Evolutionary conservation across 2,113 vertebrate species (phyloP).

Genomic region (Callorhinus ursinus): DNA sequence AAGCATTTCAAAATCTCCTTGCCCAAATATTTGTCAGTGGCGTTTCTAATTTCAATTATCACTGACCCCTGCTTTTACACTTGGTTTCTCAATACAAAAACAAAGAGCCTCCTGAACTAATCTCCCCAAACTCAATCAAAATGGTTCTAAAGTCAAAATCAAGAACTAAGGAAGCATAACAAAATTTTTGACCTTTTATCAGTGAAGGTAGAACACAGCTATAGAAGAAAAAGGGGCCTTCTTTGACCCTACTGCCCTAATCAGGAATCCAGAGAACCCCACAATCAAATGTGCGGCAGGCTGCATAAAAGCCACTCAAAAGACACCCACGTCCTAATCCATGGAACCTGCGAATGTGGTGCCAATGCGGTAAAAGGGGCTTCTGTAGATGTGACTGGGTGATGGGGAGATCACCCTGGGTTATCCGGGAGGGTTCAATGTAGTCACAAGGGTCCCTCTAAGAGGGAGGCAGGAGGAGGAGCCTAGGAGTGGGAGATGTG

Average conservation of each 20-base stretch:
- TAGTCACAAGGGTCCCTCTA: neutral
- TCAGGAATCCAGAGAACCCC: neutral
- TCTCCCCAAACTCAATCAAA: slow-evolving; percentile 49
- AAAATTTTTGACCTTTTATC: neutral
- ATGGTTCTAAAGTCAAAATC: slow-evolving; percentile 46
- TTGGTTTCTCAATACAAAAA: slow-evolving; percentile 34
- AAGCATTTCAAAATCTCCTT: slow-evolving; percentile 18
- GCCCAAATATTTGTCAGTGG: slow-evolving; percentile 18
- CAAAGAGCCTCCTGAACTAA: neutral
- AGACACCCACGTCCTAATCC: neutral
- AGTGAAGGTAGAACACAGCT: neutral
- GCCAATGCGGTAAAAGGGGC: neutral
- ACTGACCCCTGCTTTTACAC: slow-evolving; percentile 1
- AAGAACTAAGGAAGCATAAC: neutral
- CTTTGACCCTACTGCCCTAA: neutral
- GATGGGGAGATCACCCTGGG: neutral
- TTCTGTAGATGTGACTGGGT: neutral
- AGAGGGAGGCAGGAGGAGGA: neutral
- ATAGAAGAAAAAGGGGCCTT: neutral
- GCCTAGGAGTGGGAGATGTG: neutral
- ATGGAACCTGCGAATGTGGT: neutral
- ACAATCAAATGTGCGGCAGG: neutral
- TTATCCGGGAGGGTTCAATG: neutral
- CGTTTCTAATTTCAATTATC: neutral
- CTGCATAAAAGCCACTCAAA: neutral